Evolutionary conservation across 2,888 invertebrate species (phyloP).

Genomic region (Hofmannophila pseudospretella): DNA sequence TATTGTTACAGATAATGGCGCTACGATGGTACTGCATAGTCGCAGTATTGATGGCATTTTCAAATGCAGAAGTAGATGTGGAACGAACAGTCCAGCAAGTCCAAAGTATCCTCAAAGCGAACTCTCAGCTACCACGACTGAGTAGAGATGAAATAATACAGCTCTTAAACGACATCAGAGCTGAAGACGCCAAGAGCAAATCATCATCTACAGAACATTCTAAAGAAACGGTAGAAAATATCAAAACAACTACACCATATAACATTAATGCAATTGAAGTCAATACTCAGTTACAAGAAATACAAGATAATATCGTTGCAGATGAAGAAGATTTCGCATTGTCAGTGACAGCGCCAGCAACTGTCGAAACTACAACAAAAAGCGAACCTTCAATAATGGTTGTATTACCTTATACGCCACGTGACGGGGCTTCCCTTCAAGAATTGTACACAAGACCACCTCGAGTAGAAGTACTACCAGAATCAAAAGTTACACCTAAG

Average conservation of each 20-base stretch:
- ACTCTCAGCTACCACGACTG: constrained; percentile 80
- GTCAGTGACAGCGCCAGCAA: constrained; percentile 23
- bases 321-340: constrained; percentile 18
- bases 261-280: constrained; percentile 47
- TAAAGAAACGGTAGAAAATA: constrained; percentile 17
- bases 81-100: constrained; percentile 83
- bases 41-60: constrained; percentile 31
- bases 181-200: constrained; percentile 61
- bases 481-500: constrained; percentile 43
- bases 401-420: constrained; percentile 80
- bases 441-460: constrained; percentile 83
- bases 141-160: constrained; percentile 81
- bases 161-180: constrained; percentile 81
- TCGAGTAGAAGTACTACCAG: constrained; percentile 75
- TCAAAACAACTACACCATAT: constrained; percentile 25
- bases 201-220: constrained; percentile 35
- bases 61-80: constrained; percentile 58
- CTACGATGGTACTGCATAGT: constrained; percentile 41
- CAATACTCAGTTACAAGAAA: constrained; percentile 23
- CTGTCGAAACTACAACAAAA: constrained; percentile 45
- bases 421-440: constrained; percentile 76
- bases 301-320: constrained; percentile 23
- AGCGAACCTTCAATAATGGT: constrained; percentile 76
- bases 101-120: constrained; percentile 78
- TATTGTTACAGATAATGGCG: constrained; percentile 64